Conservation (phyloP, 2,113 vertebrate species). For the Ranitomeya variabilis region DNA sequence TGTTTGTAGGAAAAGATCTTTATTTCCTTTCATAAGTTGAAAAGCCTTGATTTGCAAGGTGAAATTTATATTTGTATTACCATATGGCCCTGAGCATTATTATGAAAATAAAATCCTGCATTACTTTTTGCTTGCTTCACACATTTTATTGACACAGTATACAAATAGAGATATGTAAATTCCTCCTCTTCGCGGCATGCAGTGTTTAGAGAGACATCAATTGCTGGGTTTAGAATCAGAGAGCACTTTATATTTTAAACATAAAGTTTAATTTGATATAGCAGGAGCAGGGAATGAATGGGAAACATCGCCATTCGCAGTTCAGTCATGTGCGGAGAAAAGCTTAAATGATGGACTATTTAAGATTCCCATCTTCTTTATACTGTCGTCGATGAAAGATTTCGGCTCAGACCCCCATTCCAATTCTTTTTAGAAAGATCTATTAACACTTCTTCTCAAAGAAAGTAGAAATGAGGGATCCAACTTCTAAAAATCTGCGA, state of each 20-base stretch:
- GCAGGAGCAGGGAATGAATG: neutral
- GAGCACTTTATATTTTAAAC: conserved; percentile 54
- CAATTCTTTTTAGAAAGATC: neutral
- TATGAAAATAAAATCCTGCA: conserved; percentile 63
- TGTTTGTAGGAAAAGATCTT: conserved; percentile 55
- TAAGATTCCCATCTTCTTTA: conserved; percentile 37
- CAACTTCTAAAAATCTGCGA: neutral
- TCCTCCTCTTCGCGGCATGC: conserved; percentile 45
- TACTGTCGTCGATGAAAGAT: neutral
- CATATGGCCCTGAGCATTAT: conserved; percentile 59
- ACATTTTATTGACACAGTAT: conserved; percentile 59
- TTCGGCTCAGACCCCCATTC: neutral
- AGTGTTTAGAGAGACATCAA: conserved; percentile 60
- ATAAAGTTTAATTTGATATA: conserved; percentile 60
- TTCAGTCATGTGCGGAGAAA: conserved; percentile 28
- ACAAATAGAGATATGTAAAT: conserved; percentile 52
- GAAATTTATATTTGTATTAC: conserved; percentile 65
- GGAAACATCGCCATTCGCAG: neutral
- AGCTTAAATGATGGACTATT: conserved; percentile 31
- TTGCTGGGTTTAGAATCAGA: conserved; percentile 63
- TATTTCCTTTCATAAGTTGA: conserved; percentile 66
- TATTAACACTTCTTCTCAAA: neutral
- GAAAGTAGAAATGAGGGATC: neutral
- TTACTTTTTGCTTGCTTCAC: conserved; percentile 61
- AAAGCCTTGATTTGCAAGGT: conserved; percentile 61